phyloP scores from a whole-genome alignment of 1,140 invertebrate genomes.

The Ganaspis sp. region DNA sequence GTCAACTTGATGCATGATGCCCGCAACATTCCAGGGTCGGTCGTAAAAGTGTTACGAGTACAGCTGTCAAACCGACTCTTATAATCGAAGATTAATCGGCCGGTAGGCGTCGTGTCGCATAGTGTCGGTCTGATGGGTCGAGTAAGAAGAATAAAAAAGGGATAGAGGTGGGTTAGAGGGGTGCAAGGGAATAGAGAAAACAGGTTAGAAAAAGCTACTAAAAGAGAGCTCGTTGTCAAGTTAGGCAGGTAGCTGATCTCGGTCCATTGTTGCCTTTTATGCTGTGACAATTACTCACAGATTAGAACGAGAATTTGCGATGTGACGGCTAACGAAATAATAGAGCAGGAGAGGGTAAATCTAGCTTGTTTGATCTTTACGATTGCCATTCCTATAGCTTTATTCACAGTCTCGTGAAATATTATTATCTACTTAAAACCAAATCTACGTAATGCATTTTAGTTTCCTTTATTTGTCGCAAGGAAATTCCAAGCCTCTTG shows the following conservation, averaged over 20 bases:
- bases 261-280: constrained; percentile 1
- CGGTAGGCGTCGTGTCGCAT: constrained; percentile 48
- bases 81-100: constrained; percentile 69
- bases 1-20: background rate
- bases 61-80: constrained; percentile 55
- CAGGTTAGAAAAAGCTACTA: constrained; percentile 40
- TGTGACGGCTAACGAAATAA: constrained; percentile 34
- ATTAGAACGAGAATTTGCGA: constrained; percentile 70
- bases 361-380: constrained; percentile 65
- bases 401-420: constrained; percentile 60
- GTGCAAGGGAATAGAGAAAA: constrained; percentile 21
- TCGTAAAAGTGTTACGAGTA: constrained; percentile 65
- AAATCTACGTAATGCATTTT: constrained; percentile 40
- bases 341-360: constrained; percentile 39
- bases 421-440: constrained; percentile 62
- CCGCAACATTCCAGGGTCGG: constrained; percentile 27
- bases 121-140: constrained; percentile 38
- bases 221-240: constrained; percentile 29
- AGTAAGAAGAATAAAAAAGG: constrained; percentile 16
- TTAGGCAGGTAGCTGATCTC: constrained; percentile 2
- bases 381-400: constrained; percentile 57
- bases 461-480: too few relatives aligned
- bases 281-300: constrained; percentile 67
- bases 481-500: too few relatives aligned
- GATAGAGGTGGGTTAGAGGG: background rate